Evolutionary conservation across 2,797 vertebrate species (phyloP), one percentile per base, ranked within the genome.

Genomic region (Enteromius treurensis): DNA sequence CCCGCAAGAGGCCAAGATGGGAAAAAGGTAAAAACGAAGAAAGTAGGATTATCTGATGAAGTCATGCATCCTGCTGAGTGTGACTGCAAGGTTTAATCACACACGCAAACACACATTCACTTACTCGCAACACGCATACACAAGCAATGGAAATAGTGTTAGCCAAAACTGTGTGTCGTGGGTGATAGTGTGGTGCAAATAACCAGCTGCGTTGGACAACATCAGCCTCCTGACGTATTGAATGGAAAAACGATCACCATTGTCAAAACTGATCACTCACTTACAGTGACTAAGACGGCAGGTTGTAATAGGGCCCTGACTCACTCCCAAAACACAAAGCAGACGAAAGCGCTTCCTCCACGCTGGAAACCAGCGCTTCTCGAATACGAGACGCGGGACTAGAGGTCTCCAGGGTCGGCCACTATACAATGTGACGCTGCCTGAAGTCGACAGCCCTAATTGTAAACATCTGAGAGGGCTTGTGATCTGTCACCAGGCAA

Each of bases 381-480:
- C 0, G 29, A n/a, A 83, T 86, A 51, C 23, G 84, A 83, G 84
- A 80, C 85, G 8, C 5, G 1, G 53, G 69, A 90, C 91, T 67
- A 79, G 11, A 45, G 88, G 90, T 81, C 51, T 68, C 86, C 42
- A 80, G 71, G 83, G 84, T 86, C 83, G 75, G 40, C 65, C 58
- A 86, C 91, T 77, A 84, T 88, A 84, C 85, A 85, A 79, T 88
- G 89, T 92, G 92, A 93, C 84, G 79, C 90, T 93, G 85, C 87
- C 85, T 73, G 53, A 90, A 91, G 89, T 89, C 90, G 91, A 93
- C 92, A 90, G 87, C 64, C 75, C 89, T 94, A 95, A 94, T 94
- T 92, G 91, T 90, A 88, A 92, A 92, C 93, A 94, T 93, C 88
- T 94, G 93, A 89, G 79, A 89, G 89, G 89, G 85, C 91, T 82